A percentile compares a stretch with the other conserved stretches of the same genome.
phyloP scores from a whole-genome alignment of 2,797 vertebrate species.

The Pangasius mekongensis region DNA sequence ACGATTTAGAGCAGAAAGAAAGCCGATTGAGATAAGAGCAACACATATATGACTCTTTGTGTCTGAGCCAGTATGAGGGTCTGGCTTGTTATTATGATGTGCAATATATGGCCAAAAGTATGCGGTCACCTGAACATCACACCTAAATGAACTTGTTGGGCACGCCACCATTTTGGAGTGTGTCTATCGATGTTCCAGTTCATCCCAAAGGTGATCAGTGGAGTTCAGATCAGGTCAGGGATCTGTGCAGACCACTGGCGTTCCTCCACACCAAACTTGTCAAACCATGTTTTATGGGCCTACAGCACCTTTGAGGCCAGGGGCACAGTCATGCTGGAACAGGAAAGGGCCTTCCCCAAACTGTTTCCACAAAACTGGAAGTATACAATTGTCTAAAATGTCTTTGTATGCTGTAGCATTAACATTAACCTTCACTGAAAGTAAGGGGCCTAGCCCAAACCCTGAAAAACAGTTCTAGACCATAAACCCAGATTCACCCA shows the following conservation, averaged over 20 bases:
- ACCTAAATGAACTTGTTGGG: no score
- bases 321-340: neutral
- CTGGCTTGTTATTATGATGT: no score
- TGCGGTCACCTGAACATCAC: no score
- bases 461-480: neutral
- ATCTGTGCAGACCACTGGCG: neutral
- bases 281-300: no score
- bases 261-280: neutral
- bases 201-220: neutral
- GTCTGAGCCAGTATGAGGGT: no score
- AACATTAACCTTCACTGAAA: neutral
- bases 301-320: neutral
- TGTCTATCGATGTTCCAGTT: neutral
- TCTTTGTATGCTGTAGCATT: neutral
- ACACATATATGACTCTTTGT: no score
- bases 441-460: neutral
- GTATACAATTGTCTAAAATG: neutral
- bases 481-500: neutral
- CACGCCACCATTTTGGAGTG: neutral
- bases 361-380: neutral
- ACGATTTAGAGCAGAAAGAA: no score
- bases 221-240: neutral
- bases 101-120: no score
- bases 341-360: neutral
- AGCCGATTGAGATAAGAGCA: no score